Evolutionary conservation across 2,888 invertebrate species (phyloP), one percentile per base, ranked within the genome.

Genomic region (Melanostoma mellinum): DNA sequence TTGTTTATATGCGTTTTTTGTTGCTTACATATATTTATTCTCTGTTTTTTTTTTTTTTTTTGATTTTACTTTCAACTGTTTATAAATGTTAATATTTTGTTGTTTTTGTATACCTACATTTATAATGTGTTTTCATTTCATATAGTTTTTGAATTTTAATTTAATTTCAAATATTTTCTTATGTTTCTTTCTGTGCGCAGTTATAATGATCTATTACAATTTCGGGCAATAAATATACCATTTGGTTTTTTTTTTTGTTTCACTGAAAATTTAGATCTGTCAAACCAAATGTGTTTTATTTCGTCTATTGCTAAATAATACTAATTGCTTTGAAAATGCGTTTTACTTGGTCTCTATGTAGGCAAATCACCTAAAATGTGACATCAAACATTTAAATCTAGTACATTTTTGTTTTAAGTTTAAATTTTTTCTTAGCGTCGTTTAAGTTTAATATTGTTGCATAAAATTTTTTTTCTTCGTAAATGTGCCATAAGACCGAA

Each of bases 371-470:
- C 79, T 84, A 67, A 55, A 42, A 78, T 71, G 79, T 84, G 84
- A 84, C 79, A 71, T 84, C 71, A 79, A 79, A 82, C 78, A 78
- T 78, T 78, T 78, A 73, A 74, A 82, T 82, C 78, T 82, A 82
- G 44, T 56, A 78, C 36, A 68, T 32, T 53, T 56, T 55, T 72
- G 58, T 48, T 63, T 68, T 35, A 20, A 20, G 20, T 20, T 20
- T 20, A 20, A 20, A 20, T 20, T 67, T 20, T 42, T 53, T 42
- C 8, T 46, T 48, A 48, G 38, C 30, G 10, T 50, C 6, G 6
- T 10, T 72, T 10, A 67, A 52, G 3, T 68, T 61, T 58, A 46
- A n/a, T 48, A 36, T 50, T 35, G 53, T 71, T 77, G 56, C 61
- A 55, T 58, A 58, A 65, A 69, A 40, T 73, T 3, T 79, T 3